phyloP scores from a whole-genome alignment of 37 sponge, comb jelly and placozoan species.

The Halisarca cf. caerulea region DNA sequence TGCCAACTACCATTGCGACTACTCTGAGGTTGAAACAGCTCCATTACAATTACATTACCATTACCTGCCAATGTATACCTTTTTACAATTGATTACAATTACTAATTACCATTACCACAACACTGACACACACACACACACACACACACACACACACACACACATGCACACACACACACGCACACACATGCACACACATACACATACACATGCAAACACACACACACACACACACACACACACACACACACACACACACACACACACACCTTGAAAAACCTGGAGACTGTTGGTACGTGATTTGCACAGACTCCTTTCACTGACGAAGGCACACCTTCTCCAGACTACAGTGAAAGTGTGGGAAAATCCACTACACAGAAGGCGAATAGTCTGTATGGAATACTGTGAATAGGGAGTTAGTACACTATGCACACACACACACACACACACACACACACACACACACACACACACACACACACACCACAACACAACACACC shows the following conservation, averaged over 20 bases:
- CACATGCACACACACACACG: neutral
- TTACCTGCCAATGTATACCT: too few relatives aligned
- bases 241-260: neutral
- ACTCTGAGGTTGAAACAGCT: too few relatives aligned
- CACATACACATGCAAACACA: neutral
- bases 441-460: slow-evolving; percentile 32
- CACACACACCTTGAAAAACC: slow-evolving; percentile 70
- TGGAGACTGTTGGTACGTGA: slow-evolving; percentile 72
- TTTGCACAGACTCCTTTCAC: slow-evolving; percentile 75
- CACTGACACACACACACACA: too few relatives aligned
- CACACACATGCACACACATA: neutral
- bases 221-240: neutral
- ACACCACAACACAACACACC: too few relatives aligned
- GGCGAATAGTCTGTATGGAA: too few relatives aligned
- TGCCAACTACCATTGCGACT: too few relatives aligned
- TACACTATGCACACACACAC: slow-evolving; percentile 38
- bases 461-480: slow-evolving; percentile 2
- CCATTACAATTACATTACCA: too few relatives aligned
- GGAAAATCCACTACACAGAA: neutral
- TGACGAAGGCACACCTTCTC: slow-evolving; percentile 81
- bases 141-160: neutral
- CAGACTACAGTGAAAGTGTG: slow-evolving; percentile 46
- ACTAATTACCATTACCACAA: too few relatives aligned
- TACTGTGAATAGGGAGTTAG: too few relatives aligned
- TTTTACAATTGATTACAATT: too few relatives aligned